phyloP scores from a whole-genome alignment of 2,113 vertebrate species.

The Reinhardtius hippoglossoides region DNA sequence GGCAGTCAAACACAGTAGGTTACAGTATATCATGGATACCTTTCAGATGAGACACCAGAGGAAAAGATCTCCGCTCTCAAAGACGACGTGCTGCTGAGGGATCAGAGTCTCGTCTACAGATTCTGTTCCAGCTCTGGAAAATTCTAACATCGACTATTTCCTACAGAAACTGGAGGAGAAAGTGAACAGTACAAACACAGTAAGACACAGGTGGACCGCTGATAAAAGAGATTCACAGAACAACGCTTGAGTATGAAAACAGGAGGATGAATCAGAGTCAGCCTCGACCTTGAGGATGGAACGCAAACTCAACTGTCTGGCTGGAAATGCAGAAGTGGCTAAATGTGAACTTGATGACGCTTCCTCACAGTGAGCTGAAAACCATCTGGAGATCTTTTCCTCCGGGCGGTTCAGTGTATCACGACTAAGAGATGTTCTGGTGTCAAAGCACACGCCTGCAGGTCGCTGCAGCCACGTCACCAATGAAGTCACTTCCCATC shows the following conservation, averaged over 20 bases:
- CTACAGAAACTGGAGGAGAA: slow-evolving; percentile 3
- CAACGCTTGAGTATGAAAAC: background rate
- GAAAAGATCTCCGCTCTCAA: slow-evolving; percentile 58
- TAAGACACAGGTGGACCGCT: too few relatives aligned
- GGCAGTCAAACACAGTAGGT: slow-evolving; percentile 80
- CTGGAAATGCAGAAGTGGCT: too few relatives aligned
- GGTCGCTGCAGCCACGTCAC: background rate
- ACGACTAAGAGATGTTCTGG: slow-evolving; percentile 47
- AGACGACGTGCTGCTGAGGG: background rate
- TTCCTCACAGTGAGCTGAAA: background rate
- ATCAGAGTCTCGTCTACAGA: background rate
- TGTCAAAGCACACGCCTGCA: slow-evolving; percentile 50
- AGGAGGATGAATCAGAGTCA: background rate
- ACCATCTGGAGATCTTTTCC: slow-evolving; percentile 42
- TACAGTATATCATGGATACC: slow-evolving; percentile 63
- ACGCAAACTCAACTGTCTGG: too few relatives aligned
- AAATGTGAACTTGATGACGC: background rate
- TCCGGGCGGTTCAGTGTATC: slow-evolving; percentile 58
- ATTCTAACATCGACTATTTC: background rate
- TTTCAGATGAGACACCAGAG: slow-evolving; percentile 56
- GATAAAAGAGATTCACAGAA: background rate
- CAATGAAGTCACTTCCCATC: background rate
- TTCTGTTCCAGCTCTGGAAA: background rate
- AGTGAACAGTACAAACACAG: slow-evolving; percentile 1
- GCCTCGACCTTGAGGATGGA: background rate